A percentile compares a stretch with the other conserved stretches of the same genome.
phyloP scores from a whole-genome alignment of 1,140 invertebrate species.

The Procambarus virginalis region DNA sequence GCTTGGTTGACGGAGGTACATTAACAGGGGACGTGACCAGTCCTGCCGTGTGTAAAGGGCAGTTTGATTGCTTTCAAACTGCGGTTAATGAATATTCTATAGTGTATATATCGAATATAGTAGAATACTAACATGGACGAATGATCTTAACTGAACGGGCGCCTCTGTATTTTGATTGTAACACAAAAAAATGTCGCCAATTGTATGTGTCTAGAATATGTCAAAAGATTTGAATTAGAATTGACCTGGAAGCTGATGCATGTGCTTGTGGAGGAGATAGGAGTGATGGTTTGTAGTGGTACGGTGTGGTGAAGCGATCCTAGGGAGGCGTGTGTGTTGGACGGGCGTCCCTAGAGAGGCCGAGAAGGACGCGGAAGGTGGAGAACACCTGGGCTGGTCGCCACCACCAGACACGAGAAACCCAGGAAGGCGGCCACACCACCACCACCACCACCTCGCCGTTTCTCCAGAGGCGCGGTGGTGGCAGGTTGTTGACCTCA shows the following conservation, averaged over 20 bases:
- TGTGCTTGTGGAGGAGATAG: neutral
- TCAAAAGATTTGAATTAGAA: neutral
- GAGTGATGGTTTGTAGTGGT: neutral
- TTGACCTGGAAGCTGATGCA: neutral
- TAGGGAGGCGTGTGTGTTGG: neutral
- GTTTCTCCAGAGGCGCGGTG: constrained; percentile 63
- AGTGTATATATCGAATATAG: neutral
- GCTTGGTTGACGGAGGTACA: neutral
- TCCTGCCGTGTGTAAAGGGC: neutral
- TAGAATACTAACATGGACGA: neutral
- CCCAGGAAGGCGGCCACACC: constrained; percentile 43
- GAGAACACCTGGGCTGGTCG: constrained; percentile 1
- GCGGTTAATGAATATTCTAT: neutral
- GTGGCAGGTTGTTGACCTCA: constrained; percentile 54
- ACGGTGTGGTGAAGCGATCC: neutral
- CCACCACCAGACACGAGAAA: constrained; percentile 23
- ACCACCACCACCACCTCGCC: constrained; percentile 55
- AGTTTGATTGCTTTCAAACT: neutral
- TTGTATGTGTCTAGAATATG: neutral
- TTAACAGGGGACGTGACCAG: constrained; percentile 14
- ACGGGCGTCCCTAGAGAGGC: neutral
- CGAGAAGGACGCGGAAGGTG: constrained; percentile 11
- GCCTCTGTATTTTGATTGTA: neutral
- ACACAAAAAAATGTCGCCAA: neutral
- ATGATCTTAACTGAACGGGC: neutral